These are phyloP conservation scores for Hipposideros larvatus DNA, from an alignment of 2,797 vertebrate species.

Conservation along the genomic window DNA sequence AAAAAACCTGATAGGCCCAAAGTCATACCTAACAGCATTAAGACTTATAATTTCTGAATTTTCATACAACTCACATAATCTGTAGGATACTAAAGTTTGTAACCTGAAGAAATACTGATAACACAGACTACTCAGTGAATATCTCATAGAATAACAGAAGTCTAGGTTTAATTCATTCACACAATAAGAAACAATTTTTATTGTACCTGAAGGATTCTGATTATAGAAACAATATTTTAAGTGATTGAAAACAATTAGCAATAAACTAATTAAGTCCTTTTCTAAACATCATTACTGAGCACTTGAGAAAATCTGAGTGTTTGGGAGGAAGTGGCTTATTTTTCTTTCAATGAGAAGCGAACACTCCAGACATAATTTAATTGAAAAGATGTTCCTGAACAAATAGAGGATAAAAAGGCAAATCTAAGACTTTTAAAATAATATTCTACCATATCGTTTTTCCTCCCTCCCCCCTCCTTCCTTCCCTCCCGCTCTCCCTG, in stretches of 20 bases:
- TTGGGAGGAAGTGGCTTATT: conserved; percentile 39
- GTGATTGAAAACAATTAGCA: conserved; percentile 67
- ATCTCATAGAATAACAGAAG: background rate
- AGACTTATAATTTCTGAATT: conserved; percentile 9
- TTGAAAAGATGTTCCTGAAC: background rate
- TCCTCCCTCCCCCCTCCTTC: fast-evolving
- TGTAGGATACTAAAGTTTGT: background rate
- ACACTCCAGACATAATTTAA: background rate
- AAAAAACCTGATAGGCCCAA: background rate
- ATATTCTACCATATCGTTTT: background rate
- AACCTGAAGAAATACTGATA: background rate
- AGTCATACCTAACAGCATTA: background rate
- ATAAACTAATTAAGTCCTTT: conserved; percentile 57
- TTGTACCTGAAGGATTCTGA: conserved; percentile 31
- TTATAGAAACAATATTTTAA: conserved; percentile 63
- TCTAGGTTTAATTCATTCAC: background rate
- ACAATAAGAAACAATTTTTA: conserved; percentile 34
- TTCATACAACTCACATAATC: background rate
- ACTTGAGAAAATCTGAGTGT: conserved; percentile 60
- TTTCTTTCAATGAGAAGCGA: conserved; percentile 40
- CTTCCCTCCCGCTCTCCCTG: too few relatives aligned
- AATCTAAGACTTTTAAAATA: background rate
- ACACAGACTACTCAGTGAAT: background rate
- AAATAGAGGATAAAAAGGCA: background rate
- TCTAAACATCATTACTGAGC: conserved; percentile 39